Evolutionary conservation across 2,797 vertebrate species (phyloP), one percentile per base, ranked within the genome.

Genomic region (Eutrigla gurnardus): DNA sequence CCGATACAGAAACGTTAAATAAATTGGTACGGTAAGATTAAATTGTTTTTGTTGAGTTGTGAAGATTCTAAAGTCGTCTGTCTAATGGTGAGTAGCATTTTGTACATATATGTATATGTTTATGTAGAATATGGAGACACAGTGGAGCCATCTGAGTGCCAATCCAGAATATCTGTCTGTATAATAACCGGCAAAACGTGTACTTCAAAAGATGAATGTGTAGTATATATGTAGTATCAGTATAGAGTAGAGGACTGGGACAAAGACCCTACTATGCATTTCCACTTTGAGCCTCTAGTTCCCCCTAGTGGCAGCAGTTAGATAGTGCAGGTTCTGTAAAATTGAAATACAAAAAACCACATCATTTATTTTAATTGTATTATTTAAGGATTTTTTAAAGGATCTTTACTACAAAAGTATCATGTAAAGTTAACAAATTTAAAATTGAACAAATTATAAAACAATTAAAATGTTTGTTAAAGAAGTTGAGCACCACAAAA

Each of bases 241-340:
- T 45, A 4, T 5, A 9, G 10, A 45, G 37, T 6, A 15, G 9
- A 46, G 6, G 25, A 59, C 1, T 9, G 4, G 7, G 45, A 59
- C 9, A 46, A 50, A 52, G 4, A 71, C 6, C 6, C 35, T 3
- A 3, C 8, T 7, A 8, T 42, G n/a, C 1, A 2, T 49, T 50
- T 77, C 10, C 11, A 64, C 18, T 73, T 15, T 62, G 32, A 86
- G 33, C 8, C 63, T 83, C 69, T 88, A 42, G 43, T 65, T 65
- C 86, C 91, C 57, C 62, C 92, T 86, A 70, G 40, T 84, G 91
- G 0, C 53, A 36, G 43, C 0, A 76, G 7, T 1, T 1, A 11
- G 47, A 47, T 55, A 78, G 25, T 86, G 73, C 79, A 89, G 6
- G 7, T 64, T 59, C 7, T 62, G 17, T 69, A 59, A 8, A 52